These are phyloP conservation scores for Eulemur macaco DNA, from an alignment of 2,113 vertebrate species.

Conservation along the genomic window DNA sequence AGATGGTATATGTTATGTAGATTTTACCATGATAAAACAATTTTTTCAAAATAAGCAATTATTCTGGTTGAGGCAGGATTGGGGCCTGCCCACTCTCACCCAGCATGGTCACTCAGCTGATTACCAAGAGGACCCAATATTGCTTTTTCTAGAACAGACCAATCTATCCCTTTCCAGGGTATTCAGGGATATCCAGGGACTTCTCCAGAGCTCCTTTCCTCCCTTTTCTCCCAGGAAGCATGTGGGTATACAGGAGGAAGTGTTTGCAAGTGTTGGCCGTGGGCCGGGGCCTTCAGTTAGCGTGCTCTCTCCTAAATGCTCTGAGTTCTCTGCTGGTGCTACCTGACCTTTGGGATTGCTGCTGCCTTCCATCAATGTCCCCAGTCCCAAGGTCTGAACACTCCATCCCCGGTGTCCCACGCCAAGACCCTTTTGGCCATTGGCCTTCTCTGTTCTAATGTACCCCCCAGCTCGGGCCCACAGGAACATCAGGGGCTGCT, in stretches of 20 bases:
- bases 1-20: neutral
- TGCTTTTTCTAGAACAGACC: neutral
- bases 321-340: neutral
- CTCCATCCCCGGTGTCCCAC: rapidly evolving
- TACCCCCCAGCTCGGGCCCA: neutral
- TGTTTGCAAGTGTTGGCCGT: too few relatives aligned
- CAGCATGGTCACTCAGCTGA: neutral
- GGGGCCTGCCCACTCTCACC: too few relatives aligned
- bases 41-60: neutral
- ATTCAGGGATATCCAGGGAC: neutral
- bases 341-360: neutral
- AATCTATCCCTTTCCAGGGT: neutral
- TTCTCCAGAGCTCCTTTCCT: neutral
- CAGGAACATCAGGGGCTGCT: neutral
- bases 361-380: neutral
- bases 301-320: rapidly evolving
- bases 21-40: neutral
- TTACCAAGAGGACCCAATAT: too few relatives aligned
- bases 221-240: neutral
- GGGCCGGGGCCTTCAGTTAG: rapidly evolving
- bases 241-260: neutral
- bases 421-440: neutral
- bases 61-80: neutral
- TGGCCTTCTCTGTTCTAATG: neutral
- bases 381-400: rapidly evolving